Evolutionary conservation across 2,888 invertebrate genomes (phyloP).

Genomic region (Dusona sp.): DNA sequence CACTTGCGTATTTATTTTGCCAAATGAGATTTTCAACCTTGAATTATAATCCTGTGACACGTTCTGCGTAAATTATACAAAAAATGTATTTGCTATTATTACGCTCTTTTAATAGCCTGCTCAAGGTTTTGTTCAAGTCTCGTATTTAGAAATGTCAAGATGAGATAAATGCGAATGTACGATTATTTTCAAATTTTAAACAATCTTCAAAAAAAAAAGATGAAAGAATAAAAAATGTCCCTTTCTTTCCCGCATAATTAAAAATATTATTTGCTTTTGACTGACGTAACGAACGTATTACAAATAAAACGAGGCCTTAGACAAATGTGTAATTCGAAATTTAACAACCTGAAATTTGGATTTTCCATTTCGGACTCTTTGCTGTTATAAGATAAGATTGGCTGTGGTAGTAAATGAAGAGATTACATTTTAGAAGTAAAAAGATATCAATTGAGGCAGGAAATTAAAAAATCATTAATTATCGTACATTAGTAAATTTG

Average conservation of each 20-base stretch:
- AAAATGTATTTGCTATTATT: conserved; percentile 9
- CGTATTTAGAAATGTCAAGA: background rate
- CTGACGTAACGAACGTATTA: background rate
- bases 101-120: background rate
- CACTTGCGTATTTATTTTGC: conserved; percentile 53
- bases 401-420: background rate
- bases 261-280: too few species aligned
- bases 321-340: background rate
- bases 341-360: background rate
- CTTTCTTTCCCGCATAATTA: too few species aligned
- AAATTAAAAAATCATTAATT: background rate
- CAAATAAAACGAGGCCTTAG: background rate
- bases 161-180: background rate
- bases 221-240: background rate
- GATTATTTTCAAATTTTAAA: background rate
- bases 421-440: background rate
- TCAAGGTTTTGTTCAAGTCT: background rate
- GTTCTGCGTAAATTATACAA: background rate
- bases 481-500: background rate
- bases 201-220: too few species aligned
- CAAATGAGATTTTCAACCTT: conserved; percentile 52
- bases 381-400: background rate
- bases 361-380: background rate
- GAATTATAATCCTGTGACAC: conserved; percentile 26
- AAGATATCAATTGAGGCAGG: background rate